phyloP scores from a whole-genome alignment of 2,888 invertebrate genomes.

The Emmelina monodactyla region DNA sequence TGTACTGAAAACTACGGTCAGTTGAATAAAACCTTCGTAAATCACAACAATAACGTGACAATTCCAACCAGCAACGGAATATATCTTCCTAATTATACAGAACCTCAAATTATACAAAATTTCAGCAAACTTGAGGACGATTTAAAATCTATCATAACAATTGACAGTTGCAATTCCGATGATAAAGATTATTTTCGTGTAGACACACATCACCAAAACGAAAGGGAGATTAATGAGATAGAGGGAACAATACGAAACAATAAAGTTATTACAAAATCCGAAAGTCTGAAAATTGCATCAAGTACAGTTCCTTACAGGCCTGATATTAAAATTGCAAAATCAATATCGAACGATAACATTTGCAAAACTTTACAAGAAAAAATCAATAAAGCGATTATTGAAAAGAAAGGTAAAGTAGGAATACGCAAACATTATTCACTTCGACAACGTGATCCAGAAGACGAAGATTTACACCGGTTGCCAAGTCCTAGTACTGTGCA shows the following conservation, averaged over 20 bases:
- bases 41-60: constrained; percentile 23
- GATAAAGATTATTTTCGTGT: constrained; percentile 42
- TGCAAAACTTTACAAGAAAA: constrained; percentile 27
- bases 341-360: constrained; percentile 48
- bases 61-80: constrained; percentile 26
- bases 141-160: constrained; percentile 52
- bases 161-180: constrained; percentile 50
- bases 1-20: constrained; percentile 46
- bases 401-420: constrained; percentile 27
- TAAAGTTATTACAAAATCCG: constrained; percentile 52
- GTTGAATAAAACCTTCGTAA: constrained; percentile 37
- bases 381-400: not conserved
- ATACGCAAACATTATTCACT: constrained; percentile 59
- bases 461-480: constrained; percentile 37
- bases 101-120: constrained; percentile 39
- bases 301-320: constrained; percentile 29
- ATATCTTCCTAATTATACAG: constrained; percentile 35
- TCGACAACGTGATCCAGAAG: constrained; percentile 51
- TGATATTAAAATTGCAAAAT: constrained; percentile 37
- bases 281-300: constrained; percentile 39
- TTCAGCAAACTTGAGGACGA: constrained; percentile 54
- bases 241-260: constrained; percentile 59
- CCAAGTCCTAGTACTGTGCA: constrained; percentile 47
- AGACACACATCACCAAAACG: constrained; percentile 56
- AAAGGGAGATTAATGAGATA: constrained; percentile 59